A percentile compares a stretch with the other conserved stretches of the same genome.
Evolutionary conservation across 2,797 vertebrate genomes (phyloP).

Genomic region (Nasua narica): DNA sequence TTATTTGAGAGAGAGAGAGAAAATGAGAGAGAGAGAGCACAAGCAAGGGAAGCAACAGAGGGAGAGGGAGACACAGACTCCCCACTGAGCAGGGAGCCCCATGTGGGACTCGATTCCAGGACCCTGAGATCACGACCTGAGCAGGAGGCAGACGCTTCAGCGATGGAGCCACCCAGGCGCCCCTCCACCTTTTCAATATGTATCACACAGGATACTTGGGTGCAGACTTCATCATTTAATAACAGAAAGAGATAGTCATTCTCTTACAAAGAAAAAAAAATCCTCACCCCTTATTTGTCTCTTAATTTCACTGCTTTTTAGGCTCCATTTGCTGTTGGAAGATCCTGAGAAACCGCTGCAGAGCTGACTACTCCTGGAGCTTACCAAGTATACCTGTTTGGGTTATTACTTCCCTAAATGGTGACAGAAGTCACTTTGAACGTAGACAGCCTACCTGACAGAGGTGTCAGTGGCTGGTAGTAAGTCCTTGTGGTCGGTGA

Average conservation of each 20-base stretch:
- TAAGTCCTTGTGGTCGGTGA: not conserved
- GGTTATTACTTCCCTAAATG: not conserved
- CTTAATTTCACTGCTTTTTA: conserved; percentile 44
- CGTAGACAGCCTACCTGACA: not conserved
- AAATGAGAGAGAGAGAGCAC: not conserved
- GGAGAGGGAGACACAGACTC: not conserved
- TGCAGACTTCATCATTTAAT: not conserved
- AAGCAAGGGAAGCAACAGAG: not conserved
- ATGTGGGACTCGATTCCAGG: not conserved
- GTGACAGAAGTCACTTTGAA: not conserved
- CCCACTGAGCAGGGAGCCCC: not conserved
- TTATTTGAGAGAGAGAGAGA: not conserved
- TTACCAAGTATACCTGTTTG: not conserved
- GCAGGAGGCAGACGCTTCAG: not conserved
- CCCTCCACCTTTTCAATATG: not conserved
- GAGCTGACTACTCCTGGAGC: not conserved
- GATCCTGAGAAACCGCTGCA: not conserved
- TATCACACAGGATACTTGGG: not conserved
- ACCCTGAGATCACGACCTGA: not conserved
- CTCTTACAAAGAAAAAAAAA: not conserved
- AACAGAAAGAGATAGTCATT: not conserved
- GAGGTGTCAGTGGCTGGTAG: not conserved
- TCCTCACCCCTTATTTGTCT: not conserved
- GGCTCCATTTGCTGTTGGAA: conserved; percentile 1
- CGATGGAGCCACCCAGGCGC: not conserved